A percentile compares a stretch with the other conserved stretches of the same genome.
Evolutionary conservation across 1,140 invertebrate species (phyloP).

Genomic region (Papilio polyxenes): DNA sequence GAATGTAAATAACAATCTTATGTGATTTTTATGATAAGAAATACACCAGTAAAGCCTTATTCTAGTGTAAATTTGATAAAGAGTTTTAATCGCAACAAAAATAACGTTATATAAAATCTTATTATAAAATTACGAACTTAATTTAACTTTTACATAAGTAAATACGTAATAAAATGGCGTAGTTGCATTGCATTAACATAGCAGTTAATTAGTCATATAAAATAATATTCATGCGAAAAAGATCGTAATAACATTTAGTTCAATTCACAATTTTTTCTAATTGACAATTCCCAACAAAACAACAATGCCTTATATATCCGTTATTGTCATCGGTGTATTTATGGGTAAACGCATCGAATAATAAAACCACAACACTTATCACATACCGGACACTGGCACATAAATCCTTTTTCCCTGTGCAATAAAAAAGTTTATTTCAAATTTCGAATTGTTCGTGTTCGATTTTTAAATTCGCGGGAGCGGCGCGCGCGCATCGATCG

Average conservation of each 20-base stretch:
- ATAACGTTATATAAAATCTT: not conserved
- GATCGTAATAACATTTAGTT: not conserved
- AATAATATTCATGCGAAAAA: not conserved
- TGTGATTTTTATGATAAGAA: conserved; percentile 3
- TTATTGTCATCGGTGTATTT: conserved; percentile 59
- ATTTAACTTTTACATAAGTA: not conserved
- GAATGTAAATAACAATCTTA: not conserved
- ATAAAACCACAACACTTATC: conserved; percentile 52
- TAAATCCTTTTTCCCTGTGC: conserved; percentile 42
- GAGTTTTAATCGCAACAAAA: not conserved
- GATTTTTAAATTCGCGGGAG: conserved; percentile 55
- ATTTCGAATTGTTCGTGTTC: conserved; percentile 60
- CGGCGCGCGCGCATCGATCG: conserved; percentile 66
- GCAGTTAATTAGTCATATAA: not conserved
- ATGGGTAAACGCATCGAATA: conserved; percentile 61
- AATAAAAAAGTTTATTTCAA: conserved; percentile 39
- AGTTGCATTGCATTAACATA: not conserved
- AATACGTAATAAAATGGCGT: not conserved
- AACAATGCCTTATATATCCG: conserved; percentile 51
- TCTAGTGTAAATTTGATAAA: not conserved
- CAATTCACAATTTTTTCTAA: conserved; percentile 11
- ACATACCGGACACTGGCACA: conserved; percentile 57
- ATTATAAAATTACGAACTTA: not conserved
- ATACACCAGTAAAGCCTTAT: not conserved
- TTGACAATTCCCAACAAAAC: conserved; percentile 48